A percentile compares a stretch with the other conserved stretches of the same genome.
Conservation (phyloP, 2,888 invertebrate genomes). For the Apomyelois bistriatella region DNA sequence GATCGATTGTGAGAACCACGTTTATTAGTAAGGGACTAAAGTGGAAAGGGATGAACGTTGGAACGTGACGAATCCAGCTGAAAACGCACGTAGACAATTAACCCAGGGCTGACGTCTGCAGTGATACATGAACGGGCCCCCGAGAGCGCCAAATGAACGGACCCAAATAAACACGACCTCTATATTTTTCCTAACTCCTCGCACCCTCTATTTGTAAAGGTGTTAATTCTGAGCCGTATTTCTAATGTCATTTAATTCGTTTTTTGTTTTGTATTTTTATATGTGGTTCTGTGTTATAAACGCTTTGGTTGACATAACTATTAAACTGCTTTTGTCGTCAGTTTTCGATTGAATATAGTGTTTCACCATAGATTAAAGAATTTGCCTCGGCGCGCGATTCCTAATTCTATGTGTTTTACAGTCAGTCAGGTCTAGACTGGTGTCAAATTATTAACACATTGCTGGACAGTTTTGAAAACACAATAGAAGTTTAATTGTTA, state of each 20-base stretch:
- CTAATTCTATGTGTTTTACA: too few species aligned
- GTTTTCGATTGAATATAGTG: too few species aligned
- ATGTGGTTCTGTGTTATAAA: too few species aligned
- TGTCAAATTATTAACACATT: too few species aligned
- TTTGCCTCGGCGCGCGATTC: too few species aligned
- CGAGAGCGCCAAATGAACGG: slow-evolving; percentile 47
- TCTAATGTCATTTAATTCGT: neutral
- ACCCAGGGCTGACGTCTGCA: slow-evolving; percentile 62
- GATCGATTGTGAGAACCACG: slow-evolving; percentile 27
- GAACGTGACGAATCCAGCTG: slow-evolving; percentile 65
- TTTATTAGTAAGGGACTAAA: slow-evolving; percentile 37
- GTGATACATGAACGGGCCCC: slow-evolving; percentile 54
- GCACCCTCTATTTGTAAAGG: slow-evolving; percentile 25
- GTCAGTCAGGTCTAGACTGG: too few species aligned
- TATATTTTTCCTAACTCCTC: slow-evolving; percentile 42
- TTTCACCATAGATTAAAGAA: too few species aligned
- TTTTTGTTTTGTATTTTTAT: too few species aligned
- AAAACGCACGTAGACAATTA: slow-evolving; percentile 74
- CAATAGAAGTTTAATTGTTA: too few species aligned
- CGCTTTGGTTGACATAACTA: too few species aligned
- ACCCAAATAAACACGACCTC: slow-evolving; percentile 54
- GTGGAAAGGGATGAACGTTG: slow-evolving; percentile 26
- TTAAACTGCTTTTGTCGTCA: too few species aligned
- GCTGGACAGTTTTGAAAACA: too few species aligned
- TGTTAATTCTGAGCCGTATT: neutral